Percentiles rank a stretch among this genome's conserved stretches.
Evolutionary conservation across 2,113 vertebrate genomes (phyloP).

Genomic region (Hiodon tergisus): DNA sequence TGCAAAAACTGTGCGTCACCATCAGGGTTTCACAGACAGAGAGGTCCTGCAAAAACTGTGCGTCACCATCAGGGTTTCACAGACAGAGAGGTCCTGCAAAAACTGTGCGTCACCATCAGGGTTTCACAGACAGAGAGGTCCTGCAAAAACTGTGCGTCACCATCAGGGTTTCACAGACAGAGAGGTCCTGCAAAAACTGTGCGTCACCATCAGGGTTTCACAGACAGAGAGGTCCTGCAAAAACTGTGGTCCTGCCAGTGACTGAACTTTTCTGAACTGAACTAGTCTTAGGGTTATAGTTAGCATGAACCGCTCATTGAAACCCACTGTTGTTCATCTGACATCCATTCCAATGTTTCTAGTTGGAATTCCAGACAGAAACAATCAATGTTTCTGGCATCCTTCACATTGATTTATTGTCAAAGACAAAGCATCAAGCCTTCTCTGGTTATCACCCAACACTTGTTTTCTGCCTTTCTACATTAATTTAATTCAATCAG

Average conservation of each 20-base stretch:
- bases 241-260: background rate
- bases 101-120: background rate
- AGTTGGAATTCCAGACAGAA: conserved; percentile 13
- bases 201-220: background rate
- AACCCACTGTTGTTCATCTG: background rate
- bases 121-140: background rate
- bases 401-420: conserved; percentile 49
- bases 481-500: conserved; percentile 21
- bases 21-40: background rate
- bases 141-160: background rate
- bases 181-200: background rate
- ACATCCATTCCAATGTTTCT: conserved; percentile 32
- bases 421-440: conserved; percentile 26
- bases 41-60: background rate
- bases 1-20: background rate
- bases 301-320: background rate
- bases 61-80: background rate
- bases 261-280: too few species aligned
- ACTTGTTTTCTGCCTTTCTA: conserved; percentile 29
- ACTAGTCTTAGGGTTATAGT: too few species aligned
- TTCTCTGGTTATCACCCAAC: conserved; percentile 32
- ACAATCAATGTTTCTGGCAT: conserved; percentile 29
- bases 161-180: background rate
- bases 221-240: too few species aligned
- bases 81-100: background rate